Conservation (phyloP, 2,888 invertebrate genomes). For the Dicranocentrus wangi region DNA sequence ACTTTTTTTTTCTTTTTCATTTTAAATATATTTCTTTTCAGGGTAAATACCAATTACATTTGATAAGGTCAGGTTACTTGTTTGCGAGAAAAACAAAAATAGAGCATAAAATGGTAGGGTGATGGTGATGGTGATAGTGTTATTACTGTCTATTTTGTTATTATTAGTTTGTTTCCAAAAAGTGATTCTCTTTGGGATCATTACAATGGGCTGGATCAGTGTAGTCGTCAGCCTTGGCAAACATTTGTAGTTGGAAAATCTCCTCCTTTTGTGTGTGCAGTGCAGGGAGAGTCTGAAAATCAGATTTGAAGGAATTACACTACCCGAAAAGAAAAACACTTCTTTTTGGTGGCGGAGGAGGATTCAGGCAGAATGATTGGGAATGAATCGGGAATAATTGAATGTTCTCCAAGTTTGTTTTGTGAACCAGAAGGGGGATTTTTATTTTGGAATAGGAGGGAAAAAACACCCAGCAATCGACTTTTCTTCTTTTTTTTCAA, state of each 20-base stretch:
- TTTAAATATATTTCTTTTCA: background rate
- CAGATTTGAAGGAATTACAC: conserved; percentile 61
- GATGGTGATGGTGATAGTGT: conserved; percentile 20
- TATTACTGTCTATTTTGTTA: conserved; percentile 5
- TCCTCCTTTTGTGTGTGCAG: background rate
- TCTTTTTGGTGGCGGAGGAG: conserved; percentile 10
- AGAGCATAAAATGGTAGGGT: conserved; percentile 23
- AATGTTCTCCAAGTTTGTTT: conserved; percentile 48
- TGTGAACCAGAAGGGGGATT: conserved; percentile 15
- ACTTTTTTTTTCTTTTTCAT: background rate
- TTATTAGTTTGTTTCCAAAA: conserved; percentile 27
- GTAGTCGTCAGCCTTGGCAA: too few relatives aligned
- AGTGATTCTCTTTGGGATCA: conserved; percentile 35
- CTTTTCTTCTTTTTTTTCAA: too few relatives aligned
- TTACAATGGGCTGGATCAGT: background rate
- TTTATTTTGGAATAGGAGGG: conserved; percentile 1
- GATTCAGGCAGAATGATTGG: conserved; percentile 52
- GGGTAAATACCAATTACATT: conserved; percentile 54
- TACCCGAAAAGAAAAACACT: conserved; percentile 43
- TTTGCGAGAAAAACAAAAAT: background rate
- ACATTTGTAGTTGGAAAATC: too few relatives aligned
- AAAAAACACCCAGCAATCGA: too few relatives aligned
- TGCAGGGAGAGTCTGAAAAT: conserved; percentile 44
- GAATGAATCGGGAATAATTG: conserved; percentile 60
- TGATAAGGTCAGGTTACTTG: conserved; percentile 58